Conservation (phyloP, 2,113 vertebrate genomes). For the Scophthalmus maximus region DNA sequence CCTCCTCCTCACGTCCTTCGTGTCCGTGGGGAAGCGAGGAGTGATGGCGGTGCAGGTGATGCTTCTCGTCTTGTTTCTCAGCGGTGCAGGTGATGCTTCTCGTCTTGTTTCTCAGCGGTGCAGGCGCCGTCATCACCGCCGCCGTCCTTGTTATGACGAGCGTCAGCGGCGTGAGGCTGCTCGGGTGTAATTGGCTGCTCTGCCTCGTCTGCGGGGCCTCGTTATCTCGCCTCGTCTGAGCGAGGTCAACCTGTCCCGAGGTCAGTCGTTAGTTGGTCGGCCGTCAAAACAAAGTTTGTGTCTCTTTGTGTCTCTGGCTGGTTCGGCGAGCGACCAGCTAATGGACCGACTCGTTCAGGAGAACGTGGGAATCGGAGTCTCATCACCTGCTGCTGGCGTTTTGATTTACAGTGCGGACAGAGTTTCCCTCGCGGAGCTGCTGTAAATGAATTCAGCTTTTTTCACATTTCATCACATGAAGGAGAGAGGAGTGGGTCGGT, state of each 20-base stretch:
- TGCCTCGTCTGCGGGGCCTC: conserved; percentile 50
- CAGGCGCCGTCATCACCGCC: conserved; percentile 32
- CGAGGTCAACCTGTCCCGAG: conserved; percentile 32
- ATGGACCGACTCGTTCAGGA: background rate
- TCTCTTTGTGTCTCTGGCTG: background rate
- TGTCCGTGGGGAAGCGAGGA: conserved; percentile 8
- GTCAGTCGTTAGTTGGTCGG: conserved; percentile 5
- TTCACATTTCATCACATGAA: no score
- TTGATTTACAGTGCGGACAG: background rate
- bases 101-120: conserved; percentile 30
- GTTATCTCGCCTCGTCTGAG: conserved; percentile 28
- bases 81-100: conserved; percentile 27
- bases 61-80: conserved; percentile 36
- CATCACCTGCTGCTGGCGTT: background rate
- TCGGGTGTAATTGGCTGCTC: conserved; percentile 56
- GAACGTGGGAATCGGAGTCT: no score
- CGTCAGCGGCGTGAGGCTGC: conserved; percentile 7
- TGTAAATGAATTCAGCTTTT: no score
- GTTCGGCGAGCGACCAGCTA: background rate
- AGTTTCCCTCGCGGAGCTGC: no score
- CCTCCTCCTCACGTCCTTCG: background rate
- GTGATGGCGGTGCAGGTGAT: conserved; percentile 6
- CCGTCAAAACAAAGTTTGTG: background rate
- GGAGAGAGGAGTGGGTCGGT: no score
- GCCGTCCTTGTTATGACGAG: conserved; percentile 36